phyloP scores from a whole-genome alignment of 2,888 invertebrate species.

The Iselma pallidipennis region DNA sequence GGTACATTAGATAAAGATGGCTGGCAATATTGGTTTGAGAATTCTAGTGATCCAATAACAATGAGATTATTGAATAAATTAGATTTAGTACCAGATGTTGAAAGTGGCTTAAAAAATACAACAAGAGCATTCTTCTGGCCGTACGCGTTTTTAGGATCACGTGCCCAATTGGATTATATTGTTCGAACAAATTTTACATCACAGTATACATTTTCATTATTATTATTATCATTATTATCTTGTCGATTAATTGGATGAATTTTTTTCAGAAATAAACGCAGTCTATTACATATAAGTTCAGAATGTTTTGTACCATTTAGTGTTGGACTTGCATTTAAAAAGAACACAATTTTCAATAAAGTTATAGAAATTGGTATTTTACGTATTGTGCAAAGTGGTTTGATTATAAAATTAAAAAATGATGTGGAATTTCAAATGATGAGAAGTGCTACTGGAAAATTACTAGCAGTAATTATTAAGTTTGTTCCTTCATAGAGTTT shows the following conservation, averaged over 20 bases:
- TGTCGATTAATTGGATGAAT: neutral
- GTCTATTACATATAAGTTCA: constrained; percentile 70
- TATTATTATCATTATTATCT: neutral
- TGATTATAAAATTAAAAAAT: constrained; percentile 66
- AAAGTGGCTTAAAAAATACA: constrained; percentile 72
- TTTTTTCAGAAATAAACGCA: constrained; percentile 60
- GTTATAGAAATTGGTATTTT: constrained; percentile 66
- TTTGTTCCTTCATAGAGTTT: too few species aligned
- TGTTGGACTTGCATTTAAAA: constrained; percentile 67
- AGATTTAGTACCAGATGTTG: constrained; percentile 68
- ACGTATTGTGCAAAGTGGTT: constrained; percentile 68
- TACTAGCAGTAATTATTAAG: constrained; percentile 71
- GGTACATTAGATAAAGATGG: constrained; percentile 76
- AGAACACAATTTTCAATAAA: constrained; percentile 66
- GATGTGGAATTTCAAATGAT: constrained; percentile 77
- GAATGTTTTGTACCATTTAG: constrained; percentile 77
- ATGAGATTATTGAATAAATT: constrained; percentile 66
- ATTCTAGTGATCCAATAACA: constrained; percentile 68
- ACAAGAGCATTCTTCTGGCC: constrained; percentile 78
- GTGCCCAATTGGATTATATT: constrained; percentile 71
- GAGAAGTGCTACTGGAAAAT: constrained; percentile 63
- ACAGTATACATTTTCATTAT: constrained; percentile 55
- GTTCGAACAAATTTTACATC: constrained; percentile 72
- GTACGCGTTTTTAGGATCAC: constrained; percentile 76
- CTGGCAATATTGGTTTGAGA: constrained; percentile 75